Percentiles rank a stretch among this genome's conserved stretches.
Conservation (phyloP, 2,797 vertebrate species). For the Urophycis tenuis region DNA sequence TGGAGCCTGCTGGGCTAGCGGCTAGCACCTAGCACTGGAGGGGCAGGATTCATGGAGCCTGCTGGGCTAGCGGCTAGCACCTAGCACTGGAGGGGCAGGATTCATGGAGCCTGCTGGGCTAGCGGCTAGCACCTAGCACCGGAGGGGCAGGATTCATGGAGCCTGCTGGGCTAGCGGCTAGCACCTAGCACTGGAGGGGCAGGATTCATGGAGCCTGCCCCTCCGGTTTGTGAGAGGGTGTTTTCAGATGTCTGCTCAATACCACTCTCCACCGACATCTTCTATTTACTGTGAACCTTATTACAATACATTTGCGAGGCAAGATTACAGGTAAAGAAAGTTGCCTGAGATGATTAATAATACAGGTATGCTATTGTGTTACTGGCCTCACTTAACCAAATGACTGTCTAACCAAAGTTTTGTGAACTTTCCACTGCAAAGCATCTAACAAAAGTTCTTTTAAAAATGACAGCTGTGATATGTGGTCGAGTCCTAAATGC, state of each 20-base stretch:
- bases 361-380: constrained; percentile 15
- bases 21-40: too few relatives aligned
- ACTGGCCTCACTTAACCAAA: constrained; percentile 9
- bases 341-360: constrained; percentile 35
- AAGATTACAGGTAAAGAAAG: constrained; percentile 2
- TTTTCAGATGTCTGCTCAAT: constrained; percentile 7
- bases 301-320: background rate
- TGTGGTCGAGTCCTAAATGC: background rate
- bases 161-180: too few relatives aligned
- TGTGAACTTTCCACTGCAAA: background rate
- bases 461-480: background rate
- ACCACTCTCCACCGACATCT: background rate
- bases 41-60: too few relatives aligned
- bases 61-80: too few relatives aligned
- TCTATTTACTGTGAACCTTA: background rate
- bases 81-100: too few relatives aligned
- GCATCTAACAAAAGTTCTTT: background rate
- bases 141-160: too few relatives aligned
- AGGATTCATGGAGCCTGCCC: constrained; percentile 3
- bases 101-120: too few relatives aligned
- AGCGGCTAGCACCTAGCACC: too few relatives aligned
- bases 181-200: too few relatives aligned
- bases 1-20: too few relatives aligned
- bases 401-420: constrained; percentile 4
- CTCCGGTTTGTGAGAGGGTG: constrained; percentile 19